These are phyloP conservation scores for Thalpophila matura DNA, from an alignment of 2,888 invertebrate species.

Conservation along the genomic window DNA sequence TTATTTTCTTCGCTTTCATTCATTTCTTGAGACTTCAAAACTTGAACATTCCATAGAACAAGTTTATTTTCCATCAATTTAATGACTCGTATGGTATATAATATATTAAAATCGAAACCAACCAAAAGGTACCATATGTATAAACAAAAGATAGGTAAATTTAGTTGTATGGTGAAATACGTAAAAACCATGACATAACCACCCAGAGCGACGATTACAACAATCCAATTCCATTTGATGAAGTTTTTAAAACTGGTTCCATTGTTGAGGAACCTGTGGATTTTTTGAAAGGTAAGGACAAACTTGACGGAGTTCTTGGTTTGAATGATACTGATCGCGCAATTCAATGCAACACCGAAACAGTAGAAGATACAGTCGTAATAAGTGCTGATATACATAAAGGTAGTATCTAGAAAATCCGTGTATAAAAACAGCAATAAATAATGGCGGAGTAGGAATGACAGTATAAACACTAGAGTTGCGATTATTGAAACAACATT, in stretches of 20 bases:
- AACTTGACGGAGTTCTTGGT: background rate
- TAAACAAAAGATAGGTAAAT: background rate
- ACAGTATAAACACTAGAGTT: background rate
- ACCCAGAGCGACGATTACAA: background rate
- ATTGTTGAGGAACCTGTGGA: background rate
- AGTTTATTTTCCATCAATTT: background rate
- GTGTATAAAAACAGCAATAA: background rate
- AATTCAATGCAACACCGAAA: background rate
- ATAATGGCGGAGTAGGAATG: background rate
- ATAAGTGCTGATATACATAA: too few relatives aligned
- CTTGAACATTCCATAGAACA: background rate
- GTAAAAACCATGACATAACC: background rate
- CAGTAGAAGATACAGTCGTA: background rate
- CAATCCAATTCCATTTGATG: background rate
- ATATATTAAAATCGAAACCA: background rate
- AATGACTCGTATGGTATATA: background rate
- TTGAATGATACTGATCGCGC: background rate
- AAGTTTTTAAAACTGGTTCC: background rate
- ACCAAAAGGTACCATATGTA: background rate
- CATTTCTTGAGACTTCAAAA: background rate
- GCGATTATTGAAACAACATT: background rate
- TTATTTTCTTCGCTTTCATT: background rate
- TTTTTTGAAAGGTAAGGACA: background rate
- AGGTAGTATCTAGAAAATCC: background rate
- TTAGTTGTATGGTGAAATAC: background rate